Percentiles rank a stretch among this genome's conserved stretches.
Conservation (phyloP, 2,888 invertebrate species). For the Dasypolia templi region DNA sequence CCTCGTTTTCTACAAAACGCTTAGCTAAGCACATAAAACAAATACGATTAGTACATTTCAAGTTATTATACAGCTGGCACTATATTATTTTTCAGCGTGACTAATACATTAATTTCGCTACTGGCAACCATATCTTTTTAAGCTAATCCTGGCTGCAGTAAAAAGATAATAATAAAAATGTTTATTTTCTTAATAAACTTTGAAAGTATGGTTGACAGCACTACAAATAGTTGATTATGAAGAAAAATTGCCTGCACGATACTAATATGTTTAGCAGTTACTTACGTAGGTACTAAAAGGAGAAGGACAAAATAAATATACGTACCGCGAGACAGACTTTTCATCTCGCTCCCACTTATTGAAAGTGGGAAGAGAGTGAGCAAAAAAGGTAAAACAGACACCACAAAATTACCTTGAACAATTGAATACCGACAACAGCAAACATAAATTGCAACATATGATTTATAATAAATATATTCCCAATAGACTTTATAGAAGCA, state of each 20-base stretch:
- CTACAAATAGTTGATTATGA: conserved; percentile 16
- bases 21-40: conserved; percentile 63
- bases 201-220: conserved; percentile 40
- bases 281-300: neutral
- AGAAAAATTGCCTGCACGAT: neutral
- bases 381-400: neutral
- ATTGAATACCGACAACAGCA: conserved; percentile 99
- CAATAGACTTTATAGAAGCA: conserved; percentile 99
- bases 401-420: conserved; percentile 96
- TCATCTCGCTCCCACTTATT: conserved; percentile 6
- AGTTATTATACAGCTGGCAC: conserved; percentile 47
- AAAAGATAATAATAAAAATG: neutral
- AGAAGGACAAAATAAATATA: neutral
- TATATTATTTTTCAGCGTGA: conserved; percentile 45
- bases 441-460: conserved; percentile 99
- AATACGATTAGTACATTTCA: conserved; percentile 51
- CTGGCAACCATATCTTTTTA: conserved; percentile 48
- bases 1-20: conserved; percentile 69
- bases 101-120: conserved; percentile 8
- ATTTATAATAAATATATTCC: conserved; percentile 99
- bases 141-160: neutral
- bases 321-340: conserved; percentile 9
- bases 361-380: neutral
- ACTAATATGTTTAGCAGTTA: neutral
- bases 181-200: neutral